These are phyloP conservation scores for Cheirogaleus major DNA, from an alignment of 2,797 vertebrate species.

Conservation along the genomic window DNA sequence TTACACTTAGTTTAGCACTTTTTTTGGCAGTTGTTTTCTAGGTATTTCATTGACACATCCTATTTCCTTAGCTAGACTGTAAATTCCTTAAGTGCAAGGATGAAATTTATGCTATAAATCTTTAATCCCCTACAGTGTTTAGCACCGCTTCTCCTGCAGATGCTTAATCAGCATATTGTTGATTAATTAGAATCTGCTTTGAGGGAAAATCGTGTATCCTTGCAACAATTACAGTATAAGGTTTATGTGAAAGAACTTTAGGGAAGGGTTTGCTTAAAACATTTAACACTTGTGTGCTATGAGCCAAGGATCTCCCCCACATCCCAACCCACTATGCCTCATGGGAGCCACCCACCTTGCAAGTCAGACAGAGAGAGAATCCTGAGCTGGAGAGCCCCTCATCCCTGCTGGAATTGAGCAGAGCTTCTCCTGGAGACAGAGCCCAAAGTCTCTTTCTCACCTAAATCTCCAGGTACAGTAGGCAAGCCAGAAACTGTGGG, in stretches of 20 bases:
- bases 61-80: not conserved
- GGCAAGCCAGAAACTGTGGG: not conserved
- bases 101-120: slow-evolving; percentile 36
- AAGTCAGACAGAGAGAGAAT: not conserved
- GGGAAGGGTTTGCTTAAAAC: not conserved
- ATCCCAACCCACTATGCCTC: not conserved
- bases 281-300: not conserved
- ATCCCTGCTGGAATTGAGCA: not conserved
- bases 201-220: not conserved
- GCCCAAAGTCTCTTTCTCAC: not conserved
- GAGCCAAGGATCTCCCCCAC: not conserved
- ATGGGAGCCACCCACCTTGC: not conserved
- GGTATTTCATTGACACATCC: not conserved
- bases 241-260: not conserved
- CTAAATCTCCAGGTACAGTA: not conserved
- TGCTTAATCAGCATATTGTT: slow-evolving; percentile 42
- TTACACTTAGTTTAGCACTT: slow-evolving; percentile 9
- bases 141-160: slow-evolving; percentile 3
- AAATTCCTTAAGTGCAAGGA: slow-evolving; percentile 34
- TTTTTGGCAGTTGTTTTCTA: slow-evolving; percentile 22
- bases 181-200: slow-evolving; percentile 53
- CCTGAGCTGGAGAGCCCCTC: not conserved
- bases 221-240: not conserved
- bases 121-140: slow-evolving; percentile 17
- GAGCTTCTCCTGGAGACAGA: not conserved